A percentile compares a stretch with the other conserved stretches of the same genome.
These are phyloP conservation scores for Gobio gobio DNA, from an alignment of 2,113 vertebrate genomes.

Conservation along the genomic window DNA sequence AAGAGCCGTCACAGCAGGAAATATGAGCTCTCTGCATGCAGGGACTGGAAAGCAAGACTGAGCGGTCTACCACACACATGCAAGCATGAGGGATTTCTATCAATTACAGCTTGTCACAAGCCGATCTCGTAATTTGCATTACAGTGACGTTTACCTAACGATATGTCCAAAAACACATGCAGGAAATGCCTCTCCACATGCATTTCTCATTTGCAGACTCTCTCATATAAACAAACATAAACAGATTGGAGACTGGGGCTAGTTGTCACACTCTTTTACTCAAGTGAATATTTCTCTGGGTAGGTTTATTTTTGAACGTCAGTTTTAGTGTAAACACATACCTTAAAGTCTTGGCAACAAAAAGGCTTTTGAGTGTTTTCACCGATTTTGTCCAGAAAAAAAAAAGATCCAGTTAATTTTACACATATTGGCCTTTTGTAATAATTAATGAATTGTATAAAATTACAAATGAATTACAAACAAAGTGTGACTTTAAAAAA, in stretches of 20 bases:
- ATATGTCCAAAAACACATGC: background rate
- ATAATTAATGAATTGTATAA: background rate
- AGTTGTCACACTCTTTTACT: constrained; percentile 7
- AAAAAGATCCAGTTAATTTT: background rate
- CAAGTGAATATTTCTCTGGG: background rate
- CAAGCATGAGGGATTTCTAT: constrained; percentile 18
- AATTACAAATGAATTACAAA: background rate
- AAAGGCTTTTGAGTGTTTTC: background rate
- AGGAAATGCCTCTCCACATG: background rate
- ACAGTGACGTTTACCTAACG: background rate
- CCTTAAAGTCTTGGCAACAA: background rate
- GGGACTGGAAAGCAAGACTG: constrained; percentile 12
- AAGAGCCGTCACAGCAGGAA: constrained; percentile 18
- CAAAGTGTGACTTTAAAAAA: too few species aligned
- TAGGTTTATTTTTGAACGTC: constrained; percentile 6
- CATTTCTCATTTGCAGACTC: constrained; percentile 2
- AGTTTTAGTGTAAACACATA: background rate
- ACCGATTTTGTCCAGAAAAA: background rate
- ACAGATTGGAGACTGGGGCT: background rate
- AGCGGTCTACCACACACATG: constrained; percentile 20
- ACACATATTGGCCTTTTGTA: background rate
- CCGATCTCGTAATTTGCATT: constrained; percentile 20
- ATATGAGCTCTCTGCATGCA: constrained; percentile 38
- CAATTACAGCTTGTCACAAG: constrained; percentile 33
- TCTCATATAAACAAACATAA: constrained; percentile 1